Evolutionary conservation across 2,888 invertebrate species (phyloP).

Genomic region (Trissolcus japonicus): DNA sequence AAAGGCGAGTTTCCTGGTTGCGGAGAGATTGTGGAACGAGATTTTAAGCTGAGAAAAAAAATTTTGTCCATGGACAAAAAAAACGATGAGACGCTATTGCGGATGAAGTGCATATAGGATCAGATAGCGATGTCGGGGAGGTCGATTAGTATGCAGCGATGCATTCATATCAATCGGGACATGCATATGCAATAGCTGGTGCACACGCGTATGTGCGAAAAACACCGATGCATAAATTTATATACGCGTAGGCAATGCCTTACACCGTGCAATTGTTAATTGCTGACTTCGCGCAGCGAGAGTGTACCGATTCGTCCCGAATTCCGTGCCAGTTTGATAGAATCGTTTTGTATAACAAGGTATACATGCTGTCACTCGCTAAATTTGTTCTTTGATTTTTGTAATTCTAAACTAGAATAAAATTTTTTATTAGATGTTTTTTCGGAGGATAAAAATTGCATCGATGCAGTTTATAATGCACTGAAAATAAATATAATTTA

Average conservation of each 20-base stretch:
- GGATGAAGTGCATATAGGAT: constrained; percentile 69
- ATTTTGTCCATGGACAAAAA: constrained; percentile 63
- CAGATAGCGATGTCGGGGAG: constrained; percentile 65
- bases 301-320: constrained; percentile 51
- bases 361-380: too few species aligned
- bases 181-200: constrained; percentile 71
- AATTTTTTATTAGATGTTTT: too few species aligned
- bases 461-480: too few species aligned
- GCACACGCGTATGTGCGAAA: constrained; percentile 59
- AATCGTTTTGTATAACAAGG: constrained; percentile 20
- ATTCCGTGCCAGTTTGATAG: constrained; percentile 40
- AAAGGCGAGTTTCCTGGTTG: constrained; percentile 1
- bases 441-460: too few species aligned
- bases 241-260: constrained; percentile 66
- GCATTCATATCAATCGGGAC: constrained; percentile 74
- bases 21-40: constrained; percentile 60
- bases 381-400: too few species aligned
- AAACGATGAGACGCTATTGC: constrained; percentile 58
- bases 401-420: too few species aligned
- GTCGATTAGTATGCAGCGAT: constrained; percentile 73
- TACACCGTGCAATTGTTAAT: constrained; percentile 69
- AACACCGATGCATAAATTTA: constrained; percentile 70
- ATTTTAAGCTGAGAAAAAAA: constrained; percentile 52
- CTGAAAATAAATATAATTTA: too few species aligned
- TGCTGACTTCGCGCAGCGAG: constrained; percentile 60